These are phyloP conservation scores for Caenorhabditis brenneri DNA, from an alignment of 1,140 invertebrate species.

Conservation along the genomic window DNA sequence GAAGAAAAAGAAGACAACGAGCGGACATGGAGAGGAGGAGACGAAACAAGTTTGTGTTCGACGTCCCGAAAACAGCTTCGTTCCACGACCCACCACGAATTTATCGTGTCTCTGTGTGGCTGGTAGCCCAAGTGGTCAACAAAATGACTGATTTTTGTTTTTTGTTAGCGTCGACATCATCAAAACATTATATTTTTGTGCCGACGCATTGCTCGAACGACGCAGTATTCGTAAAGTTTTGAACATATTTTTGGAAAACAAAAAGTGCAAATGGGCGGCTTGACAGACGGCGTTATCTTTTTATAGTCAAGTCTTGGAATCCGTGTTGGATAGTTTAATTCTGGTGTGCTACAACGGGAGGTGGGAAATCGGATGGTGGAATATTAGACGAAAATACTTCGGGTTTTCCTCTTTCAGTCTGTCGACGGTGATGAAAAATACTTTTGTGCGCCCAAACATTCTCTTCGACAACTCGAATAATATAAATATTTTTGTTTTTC, in stretches of 20 bases:
- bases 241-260: background rate
- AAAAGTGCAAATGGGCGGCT: background rate
- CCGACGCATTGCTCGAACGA: constrained; percentile 6
- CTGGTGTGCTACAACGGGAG: background rate
- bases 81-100: constrained; percentile 33
- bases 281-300: background rate
- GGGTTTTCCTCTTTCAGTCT: constrained; percentile 1
- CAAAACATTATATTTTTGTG: constrained; percentile 38
- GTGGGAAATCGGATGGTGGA: background rate
- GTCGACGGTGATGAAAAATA: constrained; percentile 26
- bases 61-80: constrained; percentile 39
- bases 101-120: constrained; percentile 31
- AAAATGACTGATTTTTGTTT: constrained; percentile 37
- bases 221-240: background rate
- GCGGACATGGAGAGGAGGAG: background rate
- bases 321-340: background rate
- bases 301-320: background rate
- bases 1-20: constrained; percentile 24
- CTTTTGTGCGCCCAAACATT: constrained; percentile 38
- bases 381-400: constrained; percentile 2
- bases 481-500: constrained; percentile 43
- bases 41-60: constrained; percentile 43
- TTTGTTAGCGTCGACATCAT: constrained; percentile 43
- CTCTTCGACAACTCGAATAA: constrained; percentile 35
- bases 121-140: constrained; percentile 30